Evolutionary conservation across 2,888 invertebrate genomes (phyloP).

Genomic region (Melangyna quadrimaculata): DNA sequence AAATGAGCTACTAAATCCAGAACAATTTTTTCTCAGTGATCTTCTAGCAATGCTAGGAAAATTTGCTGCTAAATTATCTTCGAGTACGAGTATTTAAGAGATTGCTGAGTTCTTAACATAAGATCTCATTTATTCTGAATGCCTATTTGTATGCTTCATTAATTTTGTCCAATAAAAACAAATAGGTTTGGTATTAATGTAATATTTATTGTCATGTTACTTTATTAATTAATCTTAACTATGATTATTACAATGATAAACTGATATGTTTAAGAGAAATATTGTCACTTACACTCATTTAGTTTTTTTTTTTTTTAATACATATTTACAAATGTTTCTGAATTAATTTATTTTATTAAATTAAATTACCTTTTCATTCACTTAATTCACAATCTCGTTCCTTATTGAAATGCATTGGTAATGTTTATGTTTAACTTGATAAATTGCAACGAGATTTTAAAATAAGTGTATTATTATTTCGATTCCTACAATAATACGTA

Average conservation of each 20-base stretch:
- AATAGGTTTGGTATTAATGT: background rate
- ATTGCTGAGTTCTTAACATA: too few relatives aligned
- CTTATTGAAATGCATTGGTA: too few relatives aligned
- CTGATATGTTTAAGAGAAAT: constrained; percentile 68
- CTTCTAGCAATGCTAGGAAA: too few relatives aligned
- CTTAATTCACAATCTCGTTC: too few relatives aligned
- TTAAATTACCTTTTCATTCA: constrained; percentile 1
- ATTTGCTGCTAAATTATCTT: too few relatives aligned
- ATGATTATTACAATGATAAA: constrained; percentile 64
- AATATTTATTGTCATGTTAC: constrained; percentile 58
- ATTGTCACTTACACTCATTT: constrained; percentile 65
- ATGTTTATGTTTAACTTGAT: too few relatives aligned
- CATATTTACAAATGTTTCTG: constrained; percentile 54
- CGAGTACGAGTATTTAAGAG: too few relatives aligned
- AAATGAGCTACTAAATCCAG: too few relatives aligned
- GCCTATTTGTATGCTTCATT: too few relatives aligned
- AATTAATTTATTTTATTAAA: constrained; percentile 19
- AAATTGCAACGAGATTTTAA: constrained; percentile 29
- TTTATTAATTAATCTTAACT: constrained; percentile 56
- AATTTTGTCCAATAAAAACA: background rate
- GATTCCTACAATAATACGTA: constrained; percentile 20
- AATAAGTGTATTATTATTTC: constrained; percentile 26
- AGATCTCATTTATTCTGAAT: too few relatives aligned
- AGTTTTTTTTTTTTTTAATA: constrained; percentile 38
- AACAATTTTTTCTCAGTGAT: too few relatives aligned